Conservation (phyloP, 37 sponge, comb jelly and placozoan genomes). For the Beroe forskalii region DNA sequence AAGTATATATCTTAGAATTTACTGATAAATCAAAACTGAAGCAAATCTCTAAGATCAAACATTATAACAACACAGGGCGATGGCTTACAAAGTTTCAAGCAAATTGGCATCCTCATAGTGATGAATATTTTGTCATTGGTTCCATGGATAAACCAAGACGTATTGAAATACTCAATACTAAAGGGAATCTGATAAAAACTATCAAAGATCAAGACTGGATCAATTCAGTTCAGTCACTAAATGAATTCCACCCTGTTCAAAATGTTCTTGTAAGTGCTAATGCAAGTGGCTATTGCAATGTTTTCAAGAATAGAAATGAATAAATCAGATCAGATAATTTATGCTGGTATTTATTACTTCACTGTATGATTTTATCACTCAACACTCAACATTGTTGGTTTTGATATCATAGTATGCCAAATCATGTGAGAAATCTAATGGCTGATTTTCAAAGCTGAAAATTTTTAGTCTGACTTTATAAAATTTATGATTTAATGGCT, state of each 20-base stretch:
- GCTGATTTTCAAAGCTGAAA: too few relatives aligned
- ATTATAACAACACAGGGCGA: constrained; percentile 66
- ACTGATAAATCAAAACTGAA: constrained; percentile 8
- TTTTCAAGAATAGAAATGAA: constrained; percentile 33
- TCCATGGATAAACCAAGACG: constrained; percentile 50
- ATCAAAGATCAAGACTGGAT: background rate
- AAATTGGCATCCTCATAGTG: constrained; percentile 67
- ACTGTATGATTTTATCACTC: too few relatives aligned
- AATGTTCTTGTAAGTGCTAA: constrained; percentile 63
- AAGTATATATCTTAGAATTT: background rate
- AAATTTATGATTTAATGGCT: too few relatives aligned
- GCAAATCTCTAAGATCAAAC: background rate
- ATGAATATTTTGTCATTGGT: constrained; percentile 64
- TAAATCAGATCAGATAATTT: too few relatives aligned
- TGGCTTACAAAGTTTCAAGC: constrained; percentile 70
- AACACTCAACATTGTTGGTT: too few relatives aligned
- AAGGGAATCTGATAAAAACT: background rate
- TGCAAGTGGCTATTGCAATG: constrained; percentile 64
- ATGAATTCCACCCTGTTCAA: constrained; percentile 39
- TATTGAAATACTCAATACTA: constrained; percentile 12
- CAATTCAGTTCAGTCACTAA: constrained; percentile 63
- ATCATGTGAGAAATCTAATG: too few relatives aligned
- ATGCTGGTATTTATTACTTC: too few relatives aligned
- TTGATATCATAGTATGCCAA: too few relatives aligned
- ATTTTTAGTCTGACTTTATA: too few relatives aligned